Conservation (phyloP, 2,113 vertebrate genomes). For the Zapornia atra region DNA sequence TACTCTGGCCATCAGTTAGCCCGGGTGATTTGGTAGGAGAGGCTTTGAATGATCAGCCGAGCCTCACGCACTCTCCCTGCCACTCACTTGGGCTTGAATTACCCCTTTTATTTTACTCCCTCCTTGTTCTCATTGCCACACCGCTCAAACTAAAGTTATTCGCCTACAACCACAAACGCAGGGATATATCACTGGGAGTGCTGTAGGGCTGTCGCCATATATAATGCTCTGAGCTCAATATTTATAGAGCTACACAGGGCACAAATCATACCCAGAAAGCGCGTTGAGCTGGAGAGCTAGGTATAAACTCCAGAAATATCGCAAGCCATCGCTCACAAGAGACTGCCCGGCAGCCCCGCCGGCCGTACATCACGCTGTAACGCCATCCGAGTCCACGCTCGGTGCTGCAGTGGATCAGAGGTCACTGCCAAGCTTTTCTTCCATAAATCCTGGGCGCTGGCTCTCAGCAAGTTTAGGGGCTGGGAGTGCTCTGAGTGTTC, state of each 20-base stretch:
- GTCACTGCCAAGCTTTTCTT: constrained; percentile 65
- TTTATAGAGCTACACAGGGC: constrained; percentile 61
- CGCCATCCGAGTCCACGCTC: constrained; percentile 42
- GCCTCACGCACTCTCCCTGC: constrained; percentile 17
- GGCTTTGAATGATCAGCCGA: background rate
- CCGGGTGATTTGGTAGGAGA: background rate
- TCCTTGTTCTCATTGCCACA: constrained; percentile 63
- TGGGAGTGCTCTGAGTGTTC: background rate
- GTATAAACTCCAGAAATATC: constrained; percentile 75
- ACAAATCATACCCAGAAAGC: constrained; percentile 71
- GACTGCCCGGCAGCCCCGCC: constrained; percentile 45
- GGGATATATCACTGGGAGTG: constrained; percentile 70
- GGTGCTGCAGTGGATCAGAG: constrained; percentile 59
- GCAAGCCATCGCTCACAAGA: constrained; percentile 63
- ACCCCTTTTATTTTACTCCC: constrained; percentile 66
- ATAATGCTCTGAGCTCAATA: constrained; percentile 68
- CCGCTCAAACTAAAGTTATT: constrained; percentile 68
- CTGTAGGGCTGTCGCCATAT: constrained; percentile 68
- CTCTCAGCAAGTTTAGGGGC: constrained; percentile 57
- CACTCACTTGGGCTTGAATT: constrained; percentile 24
- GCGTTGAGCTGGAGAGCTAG: constrained; percentile 61
- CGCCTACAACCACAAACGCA: constrained; percentile 39
- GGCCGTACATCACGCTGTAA: constrained; percentile 68
- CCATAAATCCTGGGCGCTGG: constrained; percentile 54
- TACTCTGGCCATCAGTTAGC: background rate